These are phyloP conservation scores for Cephus cinctus DNA, from an alignment of 1,140 invertebrate species.

Conservation along the genomic window DNA sequence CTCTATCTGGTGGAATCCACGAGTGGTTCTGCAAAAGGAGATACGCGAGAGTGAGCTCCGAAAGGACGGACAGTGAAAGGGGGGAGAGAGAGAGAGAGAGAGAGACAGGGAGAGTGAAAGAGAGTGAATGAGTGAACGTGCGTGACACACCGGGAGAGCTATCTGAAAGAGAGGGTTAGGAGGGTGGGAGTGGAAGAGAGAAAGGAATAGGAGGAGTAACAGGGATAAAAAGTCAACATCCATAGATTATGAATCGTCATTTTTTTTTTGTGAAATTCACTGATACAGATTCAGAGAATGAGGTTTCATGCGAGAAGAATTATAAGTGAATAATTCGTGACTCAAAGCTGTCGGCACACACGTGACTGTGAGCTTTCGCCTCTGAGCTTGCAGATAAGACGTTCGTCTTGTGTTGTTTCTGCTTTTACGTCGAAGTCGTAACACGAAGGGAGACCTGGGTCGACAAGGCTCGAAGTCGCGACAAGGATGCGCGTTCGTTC, in stretches of 20 bases:
- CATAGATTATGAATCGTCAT: too few relatives aligned
- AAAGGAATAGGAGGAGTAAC: not conserved
- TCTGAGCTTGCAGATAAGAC: too few relatives aligned
- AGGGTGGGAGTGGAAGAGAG: not conserved
- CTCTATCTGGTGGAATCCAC: not conserved
- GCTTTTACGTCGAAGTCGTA: too few relatives aligned
- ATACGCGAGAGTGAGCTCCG: not conserved
- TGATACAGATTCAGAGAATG: too few relatives aligned
- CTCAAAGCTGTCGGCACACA: too few relatives aligned
- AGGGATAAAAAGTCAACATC: conserved; percentile 5
- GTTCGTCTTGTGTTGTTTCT: too few relatives aligned
- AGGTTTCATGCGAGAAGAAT: too few relatives aligned
- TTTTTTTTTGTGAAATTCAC: too few relatives aligned
- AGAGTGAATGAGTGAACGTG: not conserved
- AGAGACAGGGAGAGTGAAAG: conserved; percentile 19
- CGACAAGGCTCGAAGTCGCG: not conserved
- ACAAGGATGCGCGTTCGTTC: too few relatives aligned
- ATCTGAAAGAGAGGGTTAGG: not conserved
- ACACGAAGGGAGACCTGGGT: not conserved
- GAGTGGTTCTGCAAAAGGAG: not conserved
- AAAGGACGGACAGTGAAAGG: conserved; percentile 4
- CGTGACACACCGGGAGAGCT: not conserved
- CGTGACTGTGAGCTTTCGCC: too few relatives aligned
- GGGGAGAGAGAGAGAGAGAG: conserved; percentile 13
- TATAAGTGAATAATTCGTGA: too few relatives aligned